Evolutionary conservation across 2,888 invertebrate species (phyloP).

Genomic region (Drosophila quinaria): DNA sequence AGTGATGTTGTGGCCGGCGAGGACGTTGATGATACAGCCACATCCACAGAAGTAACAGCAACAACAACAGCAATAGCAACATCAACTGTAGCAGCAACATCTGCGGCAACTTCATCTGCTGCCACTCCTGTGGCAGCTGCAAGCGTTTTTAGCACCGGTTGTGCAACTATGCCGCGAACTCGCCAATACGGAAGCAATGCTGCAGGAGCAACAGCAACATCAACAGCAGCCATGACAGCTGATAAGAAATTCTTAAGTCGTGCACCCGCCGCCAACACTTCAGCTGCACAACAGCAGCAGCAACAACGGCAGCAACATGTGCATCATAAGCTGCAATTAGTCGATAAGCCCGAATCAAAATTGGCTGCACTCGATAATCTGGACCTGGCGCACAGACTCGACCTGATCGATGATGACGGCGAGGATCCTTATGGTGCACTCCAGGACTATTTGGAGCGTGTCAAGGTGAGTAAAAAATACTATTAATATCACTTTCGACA

Average conservation of each 20-base stretch:
- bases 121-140: conserved; percentile 53
- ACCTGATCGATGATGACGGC: conserved; percentile 80
- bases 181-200: conserved; percentile 73
- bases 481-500: no score
- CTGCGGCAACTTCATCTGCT: conserved; percentile 55
- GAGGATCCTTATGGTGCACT: conserved; percentile 85
- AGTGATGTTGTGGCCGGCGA: conserved; percentile 69
- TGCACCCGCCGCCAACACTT: conserved; percentile 54
- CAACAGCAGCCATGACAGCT: conserved; percentile 74
- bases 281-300: conserved; percentile 30
- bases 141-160: conserved; percentile 79
- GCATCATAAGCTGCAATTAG: conserved; percentile 76
- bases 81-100: conserved; percentile 38
- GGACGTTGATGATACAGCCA: conserved; percentile 68
- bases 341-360: conserved; percentile 73
- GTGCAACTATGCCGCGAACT: conserved; percentile 83
- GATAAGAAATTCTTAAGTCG: conserved; percentile 80
- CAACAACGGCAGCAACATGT: conserved; percentile 36
- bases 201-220: conserved; percentile 39
- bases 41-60: conserved; percentile 22
- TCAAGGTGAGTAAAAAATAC: conserved; percentile 80
- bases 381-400: conserved; percentile 81
- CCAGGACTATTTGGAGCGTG: conserved; percentile 85
- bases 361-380: conserved; percentile 82
- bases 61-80: conserved; percentile 24